Evolutionary conservation across 53 echinoderm and acorn worm genomes (phyloP).

Genomic region (Arbacia lixula): DNA sequence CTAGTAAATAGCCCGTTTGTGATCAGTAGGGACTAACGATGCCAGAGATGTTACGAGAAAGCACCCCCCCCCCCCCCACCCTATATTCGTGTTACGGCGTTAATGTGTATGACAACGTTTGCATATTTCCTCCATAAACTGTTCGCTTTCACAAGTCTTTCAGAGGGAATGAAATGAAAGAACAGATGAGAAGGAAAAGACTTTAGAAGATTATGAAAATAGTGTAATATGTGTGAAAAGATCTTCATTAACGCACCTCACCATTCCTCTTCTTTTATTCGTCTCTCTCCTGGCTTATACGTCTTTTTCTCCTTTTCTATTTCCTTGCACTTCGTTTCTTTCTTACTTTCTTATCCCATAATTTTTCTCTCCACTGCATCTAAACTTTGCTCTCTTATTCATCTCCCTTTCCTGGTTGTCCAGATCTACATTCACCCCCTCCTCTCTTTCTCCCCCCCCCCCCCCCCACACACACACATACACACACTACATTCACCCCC

Average conservation of each 20-base stretch:
- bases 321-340: background rate
- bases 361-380: background rate
- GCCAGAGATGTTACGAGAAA: too few relatives aligned
- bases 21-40: too few relatives aligned
- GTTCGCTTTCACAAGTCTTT: too few relatives aligned
- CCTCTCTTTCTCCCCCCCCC: background rate
- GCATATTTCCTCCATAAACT: slow-evolving; percentile 42
- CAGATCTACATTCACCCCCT: background rate
- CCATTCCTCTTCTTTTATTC: background rate
- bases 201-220: too few relatives aligned
- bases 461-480: background rate
- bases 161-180: too few relatives aligned
- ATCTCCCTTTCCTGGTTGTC: background rate
- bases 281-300: background rate
- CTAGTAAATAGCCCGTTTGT: too few relatives aligned
- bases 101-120: slow-evolving; percentile 49
- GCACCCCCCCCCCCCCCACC: too few relatives aligned
- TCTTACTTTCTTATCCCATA: background rate
- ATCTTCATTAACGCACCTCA: too few relatives aligned
- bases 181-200: too few relatives aligned
- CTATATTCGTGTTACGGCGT: too few relatives aligned
- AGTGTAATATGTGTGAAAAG: too few relatives aligned
- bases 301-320: background rate
- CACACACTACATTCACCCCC: background rate
- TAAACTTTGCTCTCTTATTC: background rate